Percentiles rank a stretch among this genome's conserved stretches.
Evolutionary conservation across 1,140 invertebrate genomes (phyloP).

Genomic region (Camponotus pennsylvanicus): DNA sequence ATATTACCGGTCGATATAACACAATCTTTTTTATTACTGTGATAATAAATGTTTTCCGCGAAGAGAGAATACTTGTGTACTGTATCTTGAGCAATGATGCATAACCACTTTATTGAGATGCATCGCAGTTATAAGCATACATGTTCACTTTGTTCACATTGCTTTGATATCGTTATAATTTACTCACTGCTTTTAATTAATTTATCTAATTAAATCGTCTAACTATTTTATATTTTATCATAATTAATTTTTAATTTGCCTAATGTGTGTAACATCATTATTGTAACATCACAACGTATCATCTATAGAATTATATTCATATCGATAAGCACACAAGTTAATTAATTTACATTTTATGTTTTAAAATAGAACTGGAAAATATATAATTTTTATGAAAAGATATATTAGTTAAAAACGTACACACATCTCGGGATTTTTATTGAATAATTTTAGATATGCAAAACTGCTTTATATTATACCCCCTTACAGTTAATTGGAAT

Average conservation of each 20-base stretch:
- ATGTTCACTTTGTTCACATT: not conserved
- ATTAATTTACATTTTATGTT: constrained; percentile 12
- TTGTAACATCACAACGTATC: not conserved
- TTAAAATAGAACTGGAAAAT: not conserved
- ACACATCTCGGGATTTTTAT: not conserved
- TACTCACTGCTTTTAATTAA: not conserved
- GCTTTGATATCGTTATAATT: not conserved
- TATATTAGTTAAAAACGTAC: not conserved
- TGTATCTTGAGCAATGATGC: constrained; percentile 24
- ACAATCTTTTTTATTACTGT: constrained; percentile 24
- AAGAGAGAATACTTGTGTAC: constrained; percentile 29
- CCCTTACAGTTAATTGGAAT: constrained; percentile 44
- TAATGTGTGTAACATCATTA: not conserved
- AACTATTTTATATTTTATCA: constrained; percentile 1
- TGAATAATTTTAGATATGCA: constrained; percentile 25
- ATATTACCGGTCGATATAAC: constrained; percentile 31
- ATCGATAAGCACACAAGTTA: not conserved
- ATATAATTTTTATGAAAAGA: not conserved
- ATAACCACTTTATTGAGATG: constrained; percentile 37
- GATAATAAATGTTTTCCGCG: constrained; percentile 46
- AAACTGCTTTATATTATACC: constrained; percentile 20
- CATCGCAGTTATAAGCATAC: not conserved
- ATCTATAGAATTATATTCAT: not conserved
- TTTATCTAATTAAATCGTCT: not conserved
- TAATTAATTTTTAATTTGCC: not conserved